A percentile compares a stretch with the other conserved stretches of the same genome.
These are phyloP conservation scores for Bombus superbus DNA, from an alignment of 1,140 invertebrate genomes.

Conservation along the genomic window DNA sequence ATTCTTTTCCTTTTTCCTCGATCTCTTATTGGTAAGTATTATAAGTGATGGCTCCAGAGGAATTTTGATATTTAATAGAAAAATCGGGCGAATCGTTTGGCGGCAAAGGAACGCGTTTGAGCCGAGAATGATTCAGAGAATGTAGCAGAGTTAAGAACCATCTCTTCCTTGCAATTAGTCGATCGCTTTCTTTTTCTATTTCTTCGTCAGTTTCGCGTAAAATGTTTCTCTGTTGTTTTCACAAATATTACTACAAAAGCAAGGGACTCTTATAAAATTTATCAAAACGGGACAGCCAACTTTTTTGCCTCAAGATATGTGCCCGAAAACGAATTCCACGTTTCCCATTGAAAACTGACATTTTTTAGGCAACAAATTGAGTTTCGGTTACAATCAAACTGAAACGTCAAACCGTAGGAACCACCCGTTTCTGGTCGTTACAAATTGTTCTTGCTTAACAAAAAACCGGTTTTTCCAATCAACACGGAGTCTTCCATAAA, in stretches of 20 bases:
- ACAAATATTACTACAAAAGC: background rate
- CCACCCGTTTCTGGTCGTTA: background rate
- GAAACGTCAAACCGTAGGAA: background rate
- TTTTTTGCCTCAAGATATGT: background rate
- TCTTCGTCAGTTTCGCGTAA: too few relatives aligned
- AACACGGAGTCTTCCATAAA: background rate
- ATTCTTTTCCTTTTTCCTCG: too few relatives aligned
- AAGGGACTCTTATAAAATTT: too few relatives aligned
- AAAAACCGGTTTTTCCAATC: background rate
- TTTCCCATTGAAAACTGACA: background rate
- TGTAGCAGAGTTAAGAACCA: background rate
- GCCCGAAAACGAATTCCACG: background rate
- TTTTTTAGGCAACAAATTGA: background rate
- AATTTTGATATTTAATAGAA: background rate
- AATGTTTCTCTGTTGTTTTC: background rate
- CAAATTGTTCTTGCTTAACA: background rate
- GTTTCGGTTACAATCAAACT: background rate
- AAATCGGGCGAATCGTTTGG: background rate
- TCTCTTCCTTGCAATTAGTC: too few relatives aligned
- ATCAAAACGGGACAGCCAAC: background rate
- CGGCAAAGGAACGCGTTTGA: background rate
- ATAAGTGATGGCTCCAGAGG: too few relatives aligned
- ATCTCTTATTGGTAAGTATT: too few relatives aligned
- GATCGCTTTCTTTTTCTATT: too few relatives aligned
- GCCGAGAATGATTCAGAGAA: background rate